Evolutionary conservation across 2,888 invertebrate genomes (phyloP).

Genomic region (Drosophila nr. fundita): DNA sequence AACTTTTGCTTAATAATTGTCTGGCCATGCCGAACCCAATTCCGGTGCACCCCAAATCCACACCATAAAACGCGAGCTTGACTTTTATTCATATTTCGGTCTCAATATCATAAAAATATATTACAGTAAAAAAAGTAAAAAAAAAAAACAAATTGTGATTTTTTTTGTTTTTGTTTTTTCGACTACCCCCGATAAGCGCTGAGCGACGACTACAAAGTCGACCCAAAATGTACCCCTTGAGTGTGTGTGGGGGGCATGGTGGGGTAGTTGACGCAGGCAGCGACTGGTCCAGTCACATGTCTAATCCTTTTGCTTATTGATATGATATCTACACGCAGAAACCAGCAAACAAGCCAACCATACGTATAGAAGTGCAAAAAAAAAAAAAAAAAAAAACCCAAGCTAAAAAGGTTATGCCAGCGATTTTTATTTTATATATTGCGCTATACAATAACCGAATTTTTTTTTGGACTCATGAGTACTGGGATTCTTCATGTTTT

Average conservation of each 20-base stretch:
- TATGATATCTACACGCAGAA: conserved; percentile 76
- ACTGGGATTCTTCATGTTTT: conserved; percentile 43
- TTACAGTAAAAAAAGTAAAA: conserved; percentile 28
- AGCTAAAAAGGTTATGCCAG: conserved; percentile 64
- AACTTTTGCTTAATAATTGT: conserved; percentile 82
- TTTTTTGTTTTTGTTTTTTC: conserved; percentile 15
- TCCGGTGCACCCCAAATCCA: conserved; percentile 32
- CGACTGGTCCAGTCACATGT: conserved; percentile 76
- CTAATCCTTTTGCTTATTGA: conserved; percentile 81
- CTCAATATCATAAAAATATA: conserved; percentile 58
- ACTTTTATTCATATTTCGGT: conserved; percentile 75
- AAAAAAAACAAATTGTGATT: conserved; percentile 32
- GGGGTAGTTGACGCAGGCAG: conserved; percentile 11
- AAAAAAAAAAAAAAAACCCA: conserved; percentile 16
- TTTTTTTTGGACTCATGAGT: background rate
- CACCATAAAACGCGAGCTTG: conserved; percentile 48
- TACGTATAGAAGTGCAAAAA: conserved; percentile 12
- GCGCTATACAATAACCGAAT: conserved; percentile 58
- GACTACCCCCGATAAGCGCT: conserved; percentile 63
- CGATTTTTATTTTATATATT: conserved; percentile 74
- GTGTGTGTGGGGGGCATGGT: conserved; percentile 2
- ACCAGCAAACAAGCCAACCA: conserved; percentile 41
- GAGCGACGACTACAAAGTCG: conserved; percentile 54
- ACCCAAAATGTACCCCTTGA: conserved; percentile 59
- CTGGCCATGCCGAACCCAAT: conserved; percentile 70